Evolutionary conservation across 2,888 invertebrate species (phyloP).

Genomic region (Nephrotoma flavescens): DNA sequence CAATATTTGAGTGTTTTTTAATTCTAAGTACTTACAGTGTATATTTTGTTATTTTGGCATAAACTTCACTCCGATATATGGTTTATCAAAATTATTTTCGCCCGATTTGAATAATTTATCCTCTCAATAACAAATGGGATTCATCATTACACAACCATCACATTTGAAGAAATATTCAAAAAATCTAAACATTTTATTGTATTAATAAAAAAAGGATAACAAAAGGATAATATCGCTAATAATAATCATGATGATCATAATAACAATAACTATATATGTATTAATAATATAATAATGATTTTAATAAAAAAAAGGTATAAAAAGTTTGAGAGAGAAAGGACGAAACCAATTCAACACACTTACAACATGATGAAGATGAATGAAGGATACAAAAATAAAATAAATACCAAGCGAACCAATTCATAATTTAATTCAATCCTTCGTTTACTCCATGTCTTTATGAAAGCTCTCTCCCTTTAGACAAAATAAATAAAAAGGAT

Average conservation of each 20-base stretch:
- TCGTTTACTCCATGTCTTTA: neutral
- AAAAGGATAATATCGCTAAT: neutral
- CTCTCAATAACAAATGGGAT: neutral
- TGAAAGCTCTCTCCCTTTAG: neutral
- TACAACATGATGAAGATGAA: neutral
- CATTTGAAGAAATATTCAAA: neutral
- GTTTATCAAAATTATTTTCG: neutral
- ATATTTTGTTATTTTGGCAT: no score
- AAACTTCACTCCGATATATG: no score
- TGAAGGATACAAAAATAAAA: neutral
- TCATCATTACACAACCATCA: neutral
- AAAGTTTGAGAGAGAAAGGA: neutral
- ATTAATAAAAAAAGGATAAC: neutral
- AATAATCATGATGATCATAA: neutral
- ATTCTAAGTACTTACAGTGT: no score
- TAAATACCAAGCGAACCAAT: neutral
- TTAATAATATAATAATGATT: neutral
- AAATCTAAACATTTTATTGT: neutral
- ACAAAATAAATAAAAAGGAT: neutral
- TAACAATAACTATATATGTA: neutral
- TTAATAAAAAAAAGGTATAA: neutral
- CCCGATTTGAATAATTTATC: neutral
- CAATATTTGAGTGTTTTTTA: no score
- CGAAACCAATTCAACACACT: neutral
- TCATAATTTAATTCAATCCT: neutral